Evolutionary conservation across 2,797 vertebrate genomes (phyloP).

Genomic region (Pseudomugil gertrudae): DNA sequence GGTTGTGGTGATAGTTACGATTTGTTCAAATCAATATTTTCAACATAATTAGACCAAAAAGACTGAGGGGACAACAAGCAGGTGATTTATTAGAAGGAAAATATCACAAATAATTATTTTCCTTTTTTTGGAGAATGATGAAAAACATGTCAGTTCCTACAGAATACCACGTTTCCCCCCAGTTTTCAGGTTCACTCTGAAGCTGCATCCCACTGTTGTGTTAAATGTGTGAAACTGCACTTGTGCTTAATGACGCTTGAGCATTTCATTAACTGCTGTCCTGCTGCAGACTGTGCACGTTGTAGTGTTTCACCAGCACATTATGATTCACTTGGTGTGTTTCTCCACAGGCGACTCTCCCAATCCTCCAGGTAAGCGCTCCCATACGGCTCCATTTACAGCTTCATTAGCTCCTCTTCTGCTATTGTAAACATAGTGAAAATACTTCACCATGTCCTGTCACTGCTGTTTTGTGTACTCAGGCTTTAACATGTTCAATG

Average conservation of each 20-base stretch:
- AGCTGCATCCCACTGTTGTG: neutral
- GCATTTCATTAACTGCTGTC: constrained; percentile 1
- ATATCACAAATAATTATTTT: no score
- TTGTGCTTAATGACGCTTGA: neutral
- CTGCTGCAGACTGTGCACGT: neutral
- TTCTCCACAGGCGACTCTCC: constrained; percentile 79
- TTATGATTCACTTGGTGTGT: constrained; percentile 10
- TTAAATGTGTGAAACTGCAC: neutral
- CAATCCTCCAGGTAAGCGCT: constrained; percentile 84
- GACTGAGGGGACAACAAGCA: no score
- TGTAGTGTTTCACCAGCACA: neutral
- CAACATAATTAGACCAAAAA: no score
- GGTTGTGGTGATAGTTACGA: no score
- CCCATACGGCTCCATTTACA: neutral
- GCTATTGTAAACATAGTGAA: constrained; percentile 20
- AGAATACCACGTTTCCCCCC: neutral
- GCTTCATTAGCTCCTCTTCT: neutral
- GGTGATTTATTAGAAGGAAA: no score
- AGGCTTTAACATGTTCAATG: constrained; percentile 85
- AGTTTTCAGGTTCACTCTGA: neutral
- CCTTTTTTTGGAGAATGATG: no score
- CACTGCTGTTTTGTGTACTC: constrained; percentile 43
- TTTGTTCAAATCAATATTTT: no score
- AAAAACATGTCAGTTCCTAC: no score
- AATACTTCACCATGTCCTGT: constrained; percentile 17